Evolutionary conservation across 2,113 vertebrate genomes (phyloP).

Genomic region (Heliornis fulica): DNA sequence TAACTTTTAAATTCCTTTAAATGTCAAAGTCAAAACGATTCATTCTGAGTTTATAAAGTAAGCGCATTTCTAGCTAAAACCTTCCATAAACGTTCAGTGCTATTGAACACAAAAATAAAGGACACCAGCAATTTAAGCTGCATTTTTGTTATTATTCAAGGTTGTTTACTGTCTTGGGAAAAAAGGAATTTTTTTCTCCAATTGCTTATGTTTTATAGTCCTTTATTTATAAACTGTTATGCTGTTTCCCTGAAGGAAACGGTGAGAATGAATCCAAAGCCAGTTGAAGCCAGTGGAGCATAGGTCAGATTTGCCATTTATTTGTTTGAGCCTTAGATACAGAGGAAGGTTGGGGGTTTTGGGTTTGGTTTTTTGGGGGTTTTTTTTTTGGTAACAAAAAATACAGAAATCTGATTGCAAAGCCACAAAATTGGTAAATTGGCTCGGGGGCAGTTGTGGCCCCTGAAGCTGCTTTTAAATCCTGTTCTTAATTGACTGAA

Average conservation of each 20-base stretch:
- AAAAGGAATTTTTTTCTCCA: neutral
- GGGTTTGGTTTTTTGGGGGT: too few relatives aligned
- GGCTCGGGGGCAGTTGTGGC: neutral
- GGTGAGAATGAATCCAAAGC: conserved; percentile 6
- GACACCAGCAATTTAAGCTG: neutral
- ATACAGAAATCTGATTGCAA: neutral
- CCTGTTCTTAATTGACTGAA: neutral
- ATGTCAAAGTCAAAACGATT: neutral
- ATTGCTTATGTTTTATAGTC: conserved; percentile 19
- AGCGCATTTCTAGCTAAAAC: neutral
- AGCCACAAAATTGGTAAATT: neutral
- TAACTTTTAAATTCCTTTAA: neutral
- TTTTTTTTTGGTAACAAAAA: neutral
- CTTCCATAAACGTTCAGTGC: neutral
- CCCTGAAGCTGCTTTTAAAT: conserved; percentile 17
- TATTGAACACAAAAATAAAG: neutral
- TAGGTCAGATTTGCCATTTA: conserved; percentile 35
- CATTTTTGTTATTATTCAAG: conserved; percentile 7
- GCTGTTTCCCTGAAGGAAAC: conserved; percentile 13
- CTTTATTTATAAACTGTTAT: conserved; percentile 5
- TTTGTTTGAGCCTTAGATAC: conserved; percentile 20
- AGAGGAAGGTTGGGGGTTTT: neutral
- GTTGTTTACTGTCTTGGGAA: neutral
- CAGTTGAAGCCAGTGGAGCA: neutral
- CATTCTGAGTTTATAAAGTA: neutral